These are phyloP conservation scores for Bradynema listronoti DNA, from an alignment of 1,140 invertebrate species.

Conservation along the genomic window DNA sequence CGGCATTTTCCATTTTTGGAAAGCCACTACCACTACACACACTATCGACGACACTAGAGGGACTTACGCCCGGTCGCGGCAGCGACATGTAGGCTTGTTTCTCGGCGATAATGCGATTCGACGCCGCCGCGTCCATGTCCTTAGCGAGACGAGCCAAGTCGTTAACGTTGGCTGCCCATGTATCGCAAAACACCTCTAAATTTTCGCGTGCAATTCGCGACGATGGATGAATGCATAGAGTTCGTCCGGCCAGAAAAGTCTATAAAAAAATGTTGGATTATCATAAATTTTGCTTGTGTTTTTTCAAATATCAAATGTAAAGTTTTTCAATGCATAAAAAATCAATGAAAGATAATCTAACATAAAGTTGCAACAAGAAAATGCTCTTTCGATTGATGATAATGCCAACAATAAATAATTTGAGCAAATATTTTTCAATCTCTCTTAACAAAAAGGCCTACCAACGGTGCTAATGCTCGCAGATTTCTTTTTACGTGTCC, in stretches of 20 bases:
- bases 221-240: slow-evolving; percentile 77
- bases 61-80: slow-evolving; percentile 80
- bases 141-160: slow-evolving; percentile 68
- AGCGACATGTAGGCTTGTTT: slow-evolving; percentile 88
- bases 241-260: slow-evolving; percentile 84
- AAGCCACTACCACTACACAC: too few relatives aligned
- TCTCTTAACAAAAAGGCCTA: slow-evolving; percentile 27
- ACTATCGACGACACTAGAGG: too few relatives aligned
- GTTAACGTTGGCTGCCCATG: slow-evolving; percentile 69
- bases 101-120: slow-evolving; percentile 69
- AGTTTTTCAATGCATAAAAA: neutral
- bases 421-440: neutral
- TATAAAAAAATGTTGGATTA: slow-evolving; percentile 65
- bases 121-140: slow-evolving; percentile 72
- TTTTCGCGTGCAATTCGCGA: slow-evolving; percentile 94
- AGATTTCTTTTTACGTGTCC: slow-evolving; percentile 91
- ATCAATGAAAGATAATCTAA: neutral
- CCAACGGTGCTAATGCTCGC: slow-evolving; percentile 68
- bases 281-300: neutral
- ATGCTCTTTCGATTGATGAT: too few relatives aligned
- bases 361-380: too few relatives aligned
- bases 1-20: too few relatives aligned
- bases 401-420: slow-evolving; percentile 4
- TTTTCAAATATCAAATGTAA: neutral
- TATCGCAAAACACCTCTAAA: slow-evolving; percentile 91